phyloP scores from a whole-genome alignment of 2,888 invertebrate genomes.

The Sycophila texana region DNA sequence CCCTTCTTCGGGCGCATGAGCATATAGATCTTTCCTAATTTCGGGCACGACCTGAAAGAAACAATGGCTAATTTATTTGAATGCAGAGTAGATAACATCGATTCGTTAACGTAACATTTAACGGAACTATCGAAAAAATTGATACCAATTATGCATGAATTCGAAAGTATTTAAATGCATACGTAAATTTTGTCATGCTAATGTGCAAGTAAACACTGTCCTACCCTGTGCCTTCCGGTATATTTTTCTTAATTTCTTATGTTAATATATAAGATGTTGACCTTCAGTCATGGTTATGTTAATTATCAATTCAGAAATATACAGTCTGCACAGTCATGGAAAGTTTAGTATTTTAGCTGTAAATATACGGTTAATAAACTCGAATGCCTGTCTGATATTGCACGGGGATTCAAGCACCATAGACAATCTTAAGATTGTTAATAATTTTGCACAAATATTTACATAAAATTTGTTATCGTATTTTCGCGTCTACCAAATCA shows the following conservation, averaged over 20 bases:
- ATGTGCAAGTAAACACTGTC: background rate
- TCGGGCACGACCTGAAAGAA: constrained; percentile 68
- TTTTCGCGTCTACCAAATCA: too few species aligned
- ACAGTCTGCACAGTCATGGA: constrained; percentile 1
- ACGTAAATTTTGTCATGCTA: background rate
- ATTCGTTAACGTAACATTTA: background rate
- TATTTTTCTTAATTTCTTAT: too few species aligned
- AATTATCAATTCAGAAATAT: background rate
- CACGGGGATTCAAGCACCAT: too few species aligned
- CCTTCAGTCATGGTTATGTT: background rate
- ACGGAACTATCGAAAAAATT: background rate
- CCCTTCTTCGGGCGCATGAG: constrained; percentile 72
- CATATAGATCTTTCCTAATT: constrained; percentile 69
- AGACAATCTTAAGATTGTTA: too few species aligned
- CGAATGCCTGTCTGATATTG: too few species aligned
- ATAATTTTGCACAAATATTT: too few species aligned
- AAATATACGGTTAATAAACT: background rate
- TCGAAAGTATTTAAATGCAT: background rate
- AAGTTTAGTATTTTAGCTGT: background rate
- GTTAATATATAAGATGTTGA: too few species aligned
- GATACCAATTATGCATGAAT: background rate
- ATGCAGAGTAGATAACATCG: background rate
- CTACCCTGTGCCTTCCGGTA: too few species aligned
- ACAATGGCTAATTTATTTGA: background rate
- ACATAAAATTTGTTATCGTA: too few species aligned